A percentile compares a stretch with the other conserved stretches of the same genome.
phyloP scores from a whole-genome alignment of 2,113 vertebrate species.

The Coturnix japonica region DNA sequence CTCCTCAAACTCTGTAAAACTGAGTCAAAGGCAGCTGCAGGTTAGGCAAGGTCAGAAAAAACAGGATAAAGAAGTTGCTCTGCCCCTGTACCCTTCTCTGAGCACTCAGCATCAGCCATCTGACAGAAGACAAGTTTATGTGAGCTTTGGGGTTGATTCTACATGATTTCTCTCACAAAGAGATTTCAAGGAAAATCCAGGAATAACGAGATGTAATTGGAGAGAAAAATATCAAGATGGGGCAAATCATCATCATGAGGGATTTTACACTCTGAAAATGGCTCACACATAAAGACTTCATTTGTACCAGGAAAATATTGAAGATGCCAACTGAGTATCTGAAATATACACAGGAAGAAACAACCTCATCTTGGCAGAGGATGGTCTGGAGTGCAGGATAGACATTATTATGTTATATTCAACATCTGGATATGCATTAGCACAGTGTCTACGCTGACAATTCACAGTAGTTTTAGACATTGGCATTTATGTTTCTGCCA shows the following conservation, averaged over 20 bases:
- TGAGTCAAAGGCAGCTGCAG: not conserved
- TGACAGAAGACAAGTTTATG: not conserved
- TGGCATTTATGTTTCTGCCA: not conserved
- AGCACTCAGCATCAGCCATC: not conserved
- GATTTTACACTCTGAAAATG: not conserved
- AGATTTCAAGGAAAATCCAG: not conserved
- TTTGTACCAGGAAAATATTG: not conserved
- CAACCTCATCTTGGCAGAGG: not conserved
- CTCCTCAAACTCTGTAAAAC: not conserved
- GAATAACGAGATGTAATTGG: not conserved
- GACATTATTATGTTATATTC: not conserved
- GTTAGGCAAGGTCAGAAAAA: not conserved
- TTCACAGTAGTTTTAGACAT: not conserved
- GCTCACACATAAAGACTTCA: too few relatives aligned
- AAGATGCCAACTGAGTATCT: not conserved
- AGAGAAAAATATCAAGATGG: not conserved
- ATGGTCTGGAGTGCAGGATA: not conserved
- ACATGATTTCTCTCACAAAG: not conserved
- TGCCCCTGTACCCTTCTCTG: not conserved
- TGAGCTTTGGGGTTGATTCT: not conserved
- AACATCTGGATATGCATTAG: not conserved
- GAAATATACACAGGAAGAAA: not conserved
- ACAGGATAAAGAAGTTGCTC: accelerated
- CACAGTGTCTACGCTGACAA: not conserved
- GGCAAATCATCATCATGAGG: not conserved